Evolutionary conservation across 1,140 invertebrate species (phyloP), one percentile per base, ranked within the genome.

Genomic region (Lordiphosa stackelbergi): DNA sequence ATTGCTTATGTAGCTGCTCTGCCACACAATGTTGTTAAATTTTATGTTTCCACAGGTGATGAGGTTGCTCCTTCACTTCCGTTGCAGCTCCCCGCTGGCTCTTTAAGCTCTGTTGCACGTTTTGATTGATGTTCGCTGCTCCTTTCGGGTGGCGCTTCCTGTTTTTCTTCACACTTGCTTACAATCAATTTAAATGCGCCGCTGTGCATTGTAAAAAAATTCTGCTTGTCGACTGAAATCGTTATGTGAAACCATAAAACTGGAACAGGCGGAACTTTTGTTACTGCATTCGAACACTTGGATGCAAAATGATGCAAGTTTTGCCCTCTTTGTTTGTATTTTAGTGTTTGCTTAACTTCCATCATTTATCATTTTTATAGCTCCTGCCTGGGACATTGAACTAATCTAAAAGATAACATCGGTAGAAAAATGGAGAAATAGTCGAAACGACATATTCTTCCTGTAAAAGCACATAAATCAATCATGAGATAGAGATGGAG

Each of bases 121-220:
- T 81, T 83, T 81, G 75, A 81, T 81, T 81, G 77, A 81, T 81
- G 75, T 81, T 31, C 43, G 43, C 31, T 81, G 53, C 64, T 49
- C 45, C 53, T 45, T 66, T 66, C 6, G 11, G 24, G 12, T 8
- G 45, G 66, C 45, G 24, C 12, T 31, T 13, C 38, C 11, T 28
- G n/a, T 46, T 53, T 42, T 54, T 31, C 40, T 41, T 28, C 49
- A 42, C 34, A 31, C 61, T 61, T 60, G 69, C 73, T 72, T 61
- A 75, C 77, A 81, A 81, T 81, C 75, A 81, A 81, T 81, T 81
- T 81, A 81, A 81, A 81, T 81, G 77, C 60, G 75, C 75, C 77
- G 73, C 59, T 65, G 75, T 81, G 75, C 75, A 83, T 83, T 83
- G 77, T 83, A 66, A 35, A 16, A 16, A 59, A 73, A 64, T 54